Conservation (phyloP, 2,113 vertebrate species). For the Pollachius pollachius region DNA sequence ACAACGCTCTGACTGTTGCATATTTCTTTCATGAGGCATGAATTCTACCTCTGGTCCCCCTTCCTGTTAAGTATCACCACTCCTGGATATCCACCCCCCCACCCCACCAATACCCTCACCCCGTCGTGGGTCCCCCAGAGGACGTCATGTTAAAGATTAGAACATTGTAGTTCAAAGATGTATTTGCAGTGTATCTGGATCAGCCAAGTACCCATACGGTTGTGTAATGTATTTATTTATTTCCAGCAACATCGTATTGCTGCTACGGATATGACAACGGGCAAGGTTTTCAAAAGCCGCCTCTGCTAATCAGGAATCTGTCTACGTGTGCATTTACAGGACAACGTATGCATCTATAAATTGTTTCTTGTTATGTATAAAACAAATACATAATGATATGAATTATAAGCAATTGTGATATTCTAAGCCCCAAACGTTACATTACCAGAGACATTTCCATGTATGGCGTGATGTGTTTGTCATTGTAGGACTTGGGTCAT, state of each 20-base stretch:
- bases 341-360: conserved; percentile 10
- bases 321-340: conserved; percentile 35
- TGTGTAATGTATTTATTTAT: conserved; percentile 65
- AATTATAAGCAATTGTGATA: neutral
- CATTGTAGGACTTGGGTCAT: conserved; percentile 20
- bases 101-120: conserved; percentile 11
- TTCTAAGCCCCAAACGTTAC: conserved; percentile 13
- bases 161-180: conserved; percentile 28
- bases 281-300: conserved; percentile 31
- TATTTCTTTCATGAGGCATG: conserved; percentile 41
- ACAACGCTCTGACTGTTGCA: conserved; percentile 2
- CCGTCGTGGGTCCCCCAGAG: conserved; percentile 27
- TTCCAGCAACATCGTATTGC: conserved; percentile 38
- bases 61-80: conserved; percentile 21
- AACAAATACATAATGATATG: conserved; percentile 19
- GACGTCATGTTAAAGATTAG: conserved; percentile 26
- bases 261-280: conserved; percentile 38
- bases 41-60: conserved; percentile 63
- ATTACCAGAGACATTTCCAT: conserved; percentile 29
- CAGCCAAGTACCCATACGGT: conserved; percentile 14
- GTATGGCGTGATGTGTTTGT: conserved; percentile 20
- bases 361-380: conserved; percentile 17
- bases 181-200: conserved; percentile 29
- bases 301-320: neutral
- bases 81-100: conserved; percentile 15